phyloP scores from a whole-genome alignment of 2,888 invertebrate genomes.

The Acronicta psi region DNA sequence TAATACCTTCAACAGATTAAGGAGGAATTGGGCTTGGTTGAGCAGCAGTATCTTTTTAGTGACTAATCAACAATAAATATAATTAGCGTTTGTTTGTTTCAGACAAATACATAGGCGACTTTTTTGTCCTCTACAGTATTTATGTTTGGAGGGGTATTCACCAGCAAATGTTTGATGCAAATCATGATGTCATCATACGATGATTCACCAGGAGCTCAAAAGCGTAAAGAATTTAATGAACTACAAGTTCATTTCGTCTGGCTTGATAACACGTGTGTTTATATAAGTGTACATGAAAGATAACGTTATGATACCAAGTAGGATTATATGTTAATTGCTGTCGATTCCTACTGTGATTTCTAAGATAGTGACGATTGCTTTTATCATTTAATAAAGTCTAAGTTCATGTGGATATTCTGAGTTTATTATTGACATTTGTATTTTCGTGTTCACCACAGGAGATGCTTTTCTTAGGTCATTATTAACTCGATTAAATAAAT shows the following conservation, averaged over 20 bases:
- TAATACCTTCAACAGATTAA: no score
- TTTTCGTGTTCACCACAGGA: no score
- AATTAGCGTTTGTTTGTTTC: no score
- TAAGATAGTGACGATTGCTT: conserved; percentile 61
- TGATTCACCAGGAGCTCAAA: background rate
- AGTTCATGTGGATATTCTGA: background rate
- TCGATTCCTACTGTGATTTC: conserved; percentile 52
- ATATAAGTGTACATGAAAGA: conserved; percentile 20
- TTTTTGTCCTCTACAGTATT: background rate
- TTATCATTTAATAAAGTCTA: conserved; percentile 50
- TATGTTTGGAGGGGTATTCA: background rate
- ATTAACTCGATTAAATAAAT: no score
- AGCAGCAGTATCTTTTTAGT: no score
- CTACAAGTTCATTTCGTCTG: conserved; percentile 4
- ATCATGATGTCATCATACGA: background rate
- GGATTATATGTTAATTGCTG: conserved; percentile 43
- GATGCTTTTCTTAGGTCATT: no score
- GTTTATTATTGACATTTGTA: no score
- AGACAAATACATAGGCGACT: no score
- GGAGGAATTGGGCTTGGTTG: no score
- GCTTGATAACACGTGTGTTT: conserved; percentile 3
- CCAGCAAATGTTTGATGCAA: background rate
- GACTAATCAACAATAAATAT: no score
- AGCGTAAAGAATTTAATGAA: background rate
- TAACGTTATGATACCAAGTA: conserved; percentile 31